Base-by-base conservation (phyloP, 2,888 invertebrate genomes). In the Allolobophora icterica region DNA sequence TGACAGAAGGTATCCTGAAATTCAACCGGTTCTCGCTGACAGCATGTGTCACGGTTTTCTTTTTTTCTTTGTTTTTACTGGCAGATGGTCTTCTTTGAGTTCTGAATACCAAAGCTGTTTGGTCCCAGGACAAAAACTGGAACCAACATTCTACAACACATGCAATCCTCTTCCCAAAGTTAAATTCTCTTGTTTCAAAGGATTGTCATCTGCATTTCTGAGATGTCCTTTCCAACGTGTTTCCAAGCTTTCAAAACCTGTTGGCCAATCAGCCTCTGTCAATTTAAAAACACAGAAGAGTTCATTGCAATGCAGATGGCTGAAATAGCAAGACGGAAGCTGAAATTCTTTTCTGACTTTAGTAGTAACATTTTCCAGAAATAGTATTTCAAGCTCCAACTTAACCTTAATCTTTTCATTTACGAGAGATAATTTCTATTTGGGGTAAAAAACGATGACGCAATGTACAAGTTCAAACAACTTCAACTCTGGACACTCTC, bases 31-130 rank as follows among this genome's bases (percentile, higher is more conserved):
- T 87, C 87, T 87, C 87, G 15, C 21, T 87, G 35, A 87, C 38
- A 34, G 87, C n/a, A 35, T 87, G 87, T 24, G 87, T 19, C 87
- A 87, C 35, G 35, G 38, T 87, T 87, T 87, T 87, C 87, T 87
- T n/a, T n/a, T n/a, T n/a, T n/a, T n/a, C n/a, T n/a, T n/a, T n/a
- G n/a, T n/a, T n/a, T n/a, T 38, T 87, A 87, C 38, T 24, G 87
- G 24, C 24, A 35, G 38, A 87, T 87, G 35, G 13, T 2, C 38
- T 34, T 87, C n/a, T 34, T 34, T 19, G 30, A n/a, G 30, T 71
- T 0, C n/a, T n/a, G 71, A 71, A 71, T n/a, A 71, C n/a, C 71
- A 71, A 71, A 71, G 13, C 11, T n/a, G 71, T 71, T n/a, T 30
- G 71, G n/a, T n/a, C n/a, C n/a, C n/a, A n/a, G n/a, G n/a, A n/a